phyloP scores from a whole-genome alignment of 2,888 invertebrate genomes.

The Oxytorus armatus region DNA sequence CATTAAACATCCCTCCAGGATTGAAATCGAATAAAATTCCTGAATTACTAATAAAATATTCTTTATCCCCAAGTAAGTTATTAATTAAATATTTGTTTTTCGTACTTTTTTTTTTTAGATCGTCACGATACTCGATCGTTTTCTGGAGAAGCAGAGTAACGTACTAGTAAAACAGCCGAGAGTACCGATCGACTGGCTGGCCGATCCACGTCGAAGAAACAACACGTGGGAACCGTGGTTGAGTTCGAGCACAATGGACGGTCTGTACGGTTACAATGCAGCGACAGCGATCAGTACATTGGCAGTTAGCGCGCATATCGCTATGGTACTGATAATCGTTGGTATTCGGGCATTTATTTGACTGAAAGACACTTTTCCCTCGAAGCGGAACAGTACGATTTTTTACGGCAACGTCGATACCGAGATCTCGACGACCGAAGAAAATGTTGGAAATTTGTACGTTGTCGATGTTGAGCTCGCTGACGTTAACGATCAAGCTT shows the following conservation, averaged over 20 bases:
- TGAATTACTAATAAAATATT: not conserved
- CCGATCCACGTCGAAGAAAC: constrained; percentile 90
- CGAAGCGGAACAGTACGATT: constrained; percentile 52
- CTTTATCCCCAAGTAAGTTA: not conserved
- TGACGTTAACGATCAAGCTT: constrained; percentile 17
- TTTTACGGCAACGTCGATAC: constrained; percentile 45
- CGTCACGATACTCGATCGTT: constrained; percentile 75
- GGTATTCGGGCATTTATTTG: constrained; percentile 74
- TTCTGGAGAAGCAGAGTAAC: constrained; percentile 76
- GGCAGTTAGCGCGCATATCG: constrained; percentile 74
- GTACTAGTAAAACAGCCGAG: constrained; percentile 73
- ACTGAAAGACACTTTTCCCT: constrained; percentile 69
- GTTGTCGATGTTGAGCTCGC: constrained; percentile 29
- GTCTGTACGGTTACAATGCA: constrained; percentile 70
- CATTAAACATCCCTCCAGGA: too few relatives aligned
- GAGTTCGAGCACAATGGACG: constrained; percentile 67
- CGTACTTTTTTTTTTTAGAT: constrained; percentile 70
- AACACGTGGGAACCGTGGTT: constrained; percentile 91
- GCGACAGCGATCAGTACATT: constrained; percentile 73
- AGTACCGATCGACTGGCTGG: constrained; percentile 82
- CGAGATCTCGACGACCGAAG: constrained; percentile 35
- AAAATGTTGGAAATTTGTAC: constrained; percentile 13
- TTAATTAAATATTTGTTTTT: not conserved
- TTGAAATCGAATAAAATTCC: not conserved
- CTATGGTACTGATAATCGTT: constrained; percentile 72